Conservation (phyloP, 2,797 vertebrate species). For the Somateria mollissima region DNA sequence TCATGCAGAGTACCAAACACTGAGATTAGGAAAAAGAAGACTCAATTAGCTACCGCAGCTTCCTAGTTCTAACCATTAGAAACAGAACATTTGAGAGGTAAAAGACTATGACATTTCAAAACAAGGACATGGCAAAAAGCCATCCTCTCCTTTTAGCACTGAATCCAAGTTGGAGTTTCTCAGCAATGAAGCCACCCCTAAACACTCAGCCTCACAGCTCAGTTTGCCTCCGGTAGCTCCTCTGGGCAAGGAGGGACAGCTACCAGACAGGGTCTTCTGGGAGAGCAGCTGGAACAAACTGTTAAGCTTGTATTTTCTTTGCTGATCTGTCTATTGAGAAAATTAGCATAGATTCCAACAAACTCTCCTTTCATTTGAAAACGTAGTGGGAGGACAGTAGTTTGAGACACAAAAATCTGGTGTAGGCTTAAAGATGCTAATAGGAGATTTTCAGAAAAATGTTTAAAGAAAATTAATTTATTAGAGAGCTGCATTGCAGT, state of each 20-base stretch:
- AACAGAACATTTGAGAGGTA: not conserved
- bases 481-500: not conserved
- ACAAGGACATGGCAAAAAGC: not conserved
- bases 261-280: rapidly evolving
- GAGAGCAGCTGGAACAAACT: not conserved
- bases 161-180: not conserved
- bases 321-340: not conserved
- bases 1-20: not conserved
- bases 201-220: not conserved
- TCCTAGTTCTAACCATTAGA: not conserved
- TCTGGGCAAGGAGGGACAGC: not conserved
- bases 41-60: not conserved
- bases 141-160: not conserved
- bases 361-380: not conserved
- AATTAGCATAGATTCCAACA: not conserved
- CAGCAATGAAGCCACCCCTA: not conserved
- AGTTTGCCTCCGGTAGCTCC: not conserved
- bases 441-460: not conserved
- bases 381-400: not conserved
- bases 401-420: not conserved
- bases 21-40: not conserved
- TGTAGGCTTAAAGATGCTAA: not conserved
- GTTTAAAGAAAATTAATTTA: not conserved
- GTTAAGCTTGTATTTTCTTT: not conserved
- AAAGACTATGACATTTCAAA: not conserved